Percentiles rank a stretch among this genome's conserved stretches.
phyloP scores from a whole-genome alignment of 2,113 vertebrate species.

The Oophaga pumilio region DNA sequence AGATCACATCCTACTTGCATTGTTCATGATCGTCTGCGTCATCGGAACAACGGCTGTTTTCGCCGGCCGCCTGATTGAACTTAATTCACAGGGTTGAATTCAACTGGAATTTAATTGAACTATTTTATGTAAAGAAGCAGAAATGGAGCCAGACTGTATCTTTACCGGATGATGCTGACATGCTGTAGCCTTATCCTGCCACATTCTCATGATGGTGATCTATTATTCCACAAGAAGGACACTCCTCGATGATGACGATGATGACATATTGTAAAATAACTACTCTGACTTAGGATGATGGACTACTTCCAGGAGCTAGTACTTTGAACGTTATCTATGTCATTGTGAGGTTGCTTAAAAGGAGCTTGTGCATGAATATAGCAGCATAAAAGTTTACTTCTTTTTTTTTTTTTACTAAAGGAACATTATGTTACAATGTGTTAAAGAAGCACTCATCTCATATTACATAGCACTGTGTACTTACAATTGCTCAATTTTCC shows the following conservation, averaged over 20 bases:
- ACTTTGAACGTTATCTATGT: not conserved
- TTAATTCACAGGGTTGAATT: conserved; percentile 83
- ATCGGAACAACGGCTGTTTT: conserved; percentile 94
- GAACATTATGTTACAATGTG: too few species aligned
- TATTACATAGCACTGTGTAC: too few species aligned
- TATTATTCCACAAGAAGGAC: not conserved
- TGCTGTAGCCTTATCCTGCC: not conserved
- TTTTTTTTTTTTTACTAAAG: not conserved
- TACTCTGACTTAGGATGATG: not conserved
- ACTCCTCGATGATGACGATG: not conserved
- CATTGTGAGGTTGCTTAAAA: not conserved
- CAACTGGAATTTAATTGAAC: not conserved
- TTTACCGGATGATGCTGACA: not conserved
- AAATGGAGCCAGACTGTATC: not conserved
- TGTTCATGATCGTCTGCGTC: conserved; percentile 95
- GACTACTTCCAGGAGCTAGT: not conserved
- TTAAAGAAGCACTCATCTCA: too few species aligned
- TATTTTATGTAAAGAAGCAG: not conserved
- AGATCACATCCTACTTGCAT: conserved; percentile 93
- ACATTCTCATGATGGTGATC: not conserved
- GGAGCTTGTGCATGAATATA: not conserved
- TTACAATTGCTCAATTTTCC: too few species aligned
- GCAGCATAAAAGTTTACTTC: not conserved
- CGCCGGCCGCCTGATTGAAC: conserved; percentile 92
- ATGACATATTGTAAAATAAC: not conserved